Conservation (phyloP, 2,888 invertebrate genomes). For the Habrosyne pyritoides region DNA sequence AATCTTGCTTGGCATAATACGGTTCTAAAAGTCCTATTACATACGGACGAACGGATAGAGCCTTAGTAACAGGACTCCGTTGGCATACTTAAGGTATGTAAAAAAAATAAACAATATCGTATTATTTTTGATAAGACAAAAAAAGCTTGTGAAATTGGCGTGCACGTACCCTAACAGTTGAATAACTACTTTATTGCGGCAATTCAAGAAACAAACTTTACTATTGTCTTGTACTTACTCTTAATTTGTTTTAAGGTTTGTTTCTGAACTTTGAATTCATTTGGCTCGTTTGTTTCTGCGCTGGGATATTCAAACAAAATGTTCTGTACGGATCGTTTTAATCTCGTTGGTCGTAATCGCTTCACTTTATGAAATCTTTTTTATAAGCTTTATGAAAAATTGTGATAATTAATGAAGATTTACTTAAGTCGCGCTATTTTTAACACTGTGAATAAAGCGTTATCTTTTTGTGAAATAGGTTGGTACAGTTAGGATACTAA, state of each 20-base stretch:
- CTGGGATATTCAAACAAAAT: not conserved
- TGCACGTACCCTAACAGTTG: conserved; percentile 22
- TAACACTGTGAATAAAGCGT: too few species aligned
- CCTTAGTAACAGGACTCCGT: too few species aligned
- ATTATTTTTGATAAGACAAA: too few species aligned
- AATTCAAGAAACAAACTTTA: conserved; percentile 16
- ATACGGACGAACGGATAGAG: too few species aligned
- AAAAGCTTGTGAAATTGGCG: not conserved
- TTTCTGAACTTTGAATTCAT: not conserved
- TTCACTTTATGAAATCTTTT: too few species aligned
- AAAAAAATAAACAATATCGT: too few species aligned
- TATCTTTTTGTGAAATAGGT: too few species aligned
- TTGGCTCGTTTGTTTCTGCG: not conserved
- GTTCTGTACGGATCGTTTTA: not conserved
- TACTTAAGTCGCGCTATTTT: too few species aligned
- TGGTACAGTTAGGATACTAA: too few species aligned
- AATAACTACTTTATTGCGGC: conserved; percentile 37
- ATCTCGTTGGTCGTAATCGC: not conserved
- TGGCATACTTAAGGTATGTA: too few species aligned
- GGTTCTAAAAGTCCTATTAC: too few species aligned
- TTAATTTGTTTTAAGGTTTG: conserved; percentile 5
- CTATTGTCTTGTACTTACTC: conserved; percentile 1
- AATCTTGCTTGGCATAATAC: too few species aligned
- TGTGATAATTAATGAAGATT: not conserved
- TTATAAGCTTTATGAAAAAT: not conserved